These are phyloP conservation scores for Agelastica alni DNA, from an alignment of 2,888 invertebrate genomes.

Conservation along the genomic window DNA sequence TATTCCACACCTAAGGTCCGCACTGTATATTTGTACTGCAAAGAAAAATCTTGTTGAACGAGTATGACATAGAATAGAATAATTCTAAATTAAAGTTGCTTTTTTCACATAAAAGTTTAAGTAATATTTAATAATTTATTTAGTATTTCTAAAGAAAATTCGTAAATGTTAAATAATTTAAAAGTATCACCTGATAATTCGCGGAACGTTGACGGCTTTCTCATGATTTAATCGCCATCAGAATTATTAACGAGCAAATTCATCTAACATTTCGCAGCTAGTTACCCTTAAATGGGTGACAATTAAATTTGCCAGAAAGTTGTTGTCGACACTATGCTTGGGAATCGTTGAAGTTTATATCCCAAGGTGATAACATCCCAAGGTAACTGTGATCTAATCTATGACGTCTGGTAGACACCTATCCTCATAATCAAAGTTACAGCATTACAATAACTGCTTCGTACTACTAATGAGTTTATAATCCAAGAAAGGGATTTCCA, in stretches of 20 bases:
- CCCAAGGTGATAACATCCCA: conserved; percentile 54
- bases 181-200: too few relatives aligned
- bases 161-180: too few relatives aligned
- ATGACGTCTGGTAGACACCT: conserved; percentile 38
- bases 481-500: conserved; percentile 39
- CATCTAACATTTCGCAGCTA: conserved; percentile 36
- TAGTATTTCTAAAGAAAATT: too few relatives aligned
- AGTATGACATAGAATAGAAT: too few relatives aligned
- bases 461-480: conserved; percentile 53
- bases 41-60: too few relatives aligned
- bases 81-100: too few relatives aligned
- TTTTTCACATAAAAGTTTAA: too few relatives aligned
- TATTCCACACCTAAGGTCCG: too few relatives aligned
- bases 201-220: background rate
- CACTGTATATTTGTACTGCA: too few relatives aligned
- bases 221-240: background rate
- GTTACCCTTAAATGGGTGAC: conserved; percentile 43
- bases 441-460: conserved; percentile 49
- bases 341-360: conserved; percentile 47
- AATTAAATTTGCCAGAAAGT: conserved; percentile 45
- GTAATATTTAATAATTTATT: too few relatives aligned
- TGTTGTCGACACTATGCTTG: conserved; percentile 40
- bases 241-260: conserved; percentile 28
- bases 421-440: conserved; percentile 46
- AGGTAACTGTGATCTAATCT: conserved; percentile 54